Conservation (phyloP, 2,797 vertebrate species). For the Channa striata region DNA sequence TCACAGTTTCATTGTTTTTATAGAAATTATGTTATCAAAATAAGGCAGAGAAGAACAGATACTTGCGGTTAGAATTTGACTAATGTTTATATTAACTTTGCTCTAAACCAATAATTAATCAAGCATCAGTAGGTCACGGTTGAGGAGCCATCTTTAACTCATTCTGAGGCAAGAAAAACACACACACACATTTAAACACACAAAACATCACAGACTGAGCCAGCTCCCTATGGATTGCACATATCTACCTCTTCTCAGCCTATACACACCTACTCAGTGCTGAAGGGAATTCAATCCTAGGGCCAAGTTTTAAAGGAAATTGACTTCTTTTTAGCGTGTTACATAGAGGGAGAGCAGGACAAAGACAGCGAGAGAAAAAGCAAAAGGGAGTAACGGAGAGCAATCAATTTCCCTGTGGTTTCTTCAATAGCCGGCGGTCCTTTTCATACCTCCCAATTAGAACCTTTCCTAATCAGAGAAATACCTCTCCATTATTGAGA, state of each 20-base stretch:
- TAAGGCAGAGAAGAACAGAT: too few relatives aligned
- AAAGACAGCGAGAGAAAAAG: constrained; percentile 55
- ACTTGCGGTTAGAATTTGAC: neutral
- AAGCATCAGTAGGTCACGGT: constrained; percentile 2
- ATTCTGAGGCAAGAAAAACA: constrained; percentile 11
- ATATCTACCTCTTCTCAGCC: constrained; percentile 24
- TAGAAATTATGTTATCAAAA: too few relatives aligned
- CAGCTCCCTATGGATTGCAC: constrained; percentile 29
- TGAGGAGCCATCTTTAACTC: constrained; percentile 16
- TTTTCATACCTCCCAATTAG: constrained; percentile 87
- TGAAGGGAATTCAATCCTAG: constrained; percentile 62
- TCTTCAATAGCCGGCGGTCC: constrained; percentile 82
- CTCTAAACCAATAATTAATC: constrained; percentile 2
- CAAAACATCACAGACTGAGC: constrained; percentile 15
- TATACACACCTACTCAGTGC: constrained; percentile 13
- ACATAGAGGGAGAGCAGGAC: constrained; percentile 65
- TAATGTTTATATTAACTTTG: neutral
- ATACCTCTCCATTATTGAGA: constrained; percentile 84
- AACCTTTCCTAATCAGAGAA: constrained; percentile 89
- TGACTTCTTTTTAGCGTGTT: constrained; percentile 72
- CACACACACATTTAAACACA: constrained; percentile 8
- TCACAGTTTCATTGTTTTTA: too few relatives aligned
- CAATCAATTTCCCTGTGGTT: constrained; percentile 87
- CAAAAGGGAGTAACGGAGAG: constrained; percentile 64
- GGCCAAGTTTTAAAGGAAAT: constrained; percentile 80